Percentiles rank a stretch among this genome's conserved stretches.
Conservation (phyloP, 2,888 invertebrate species). For the Nineta flava region DNA sequence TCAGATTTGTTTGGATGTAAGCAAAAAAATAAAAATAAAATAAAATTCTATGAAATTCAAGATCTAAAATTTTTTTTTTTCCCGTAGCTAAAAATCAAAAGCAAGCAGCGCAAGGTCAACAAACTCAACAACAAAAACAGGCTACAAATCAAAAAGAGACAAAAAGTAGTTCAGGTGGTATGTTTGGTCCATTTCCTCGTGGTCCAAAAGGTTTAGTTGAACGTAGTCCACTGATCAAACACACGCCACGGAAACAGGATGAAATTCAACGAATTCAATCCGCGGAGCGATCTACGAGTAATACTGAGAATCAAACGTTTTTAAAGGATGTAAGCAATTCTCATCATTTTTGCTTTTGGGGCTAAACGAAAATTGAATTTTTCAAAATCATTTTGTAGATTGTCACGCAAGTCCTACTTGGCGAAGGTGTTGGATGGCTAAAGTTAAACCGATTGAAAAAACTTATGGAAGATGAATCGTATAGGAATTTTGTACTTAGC, state of each 20-base stretch:
- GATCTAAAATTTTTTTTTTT: background rate
- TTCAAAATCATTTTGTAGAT: constrained; percentile 32
- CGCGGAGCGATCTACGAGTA: constrained; percentile 55
- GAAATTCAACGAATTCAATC: constrained; percentile 51
- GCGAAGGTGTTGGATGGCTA: constrained; percentile 94
- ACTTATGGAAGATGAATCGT: constrained; percentile 97
- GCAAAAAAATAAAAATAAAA: background rate
- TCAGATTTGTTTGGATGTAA: constrained; percentile 80
- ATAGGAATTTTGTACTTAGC: constrained; percentile 87
- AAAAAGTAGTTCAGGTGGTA: constrained; percentile 33
- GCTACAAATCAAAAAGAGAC: constrained; percentile 29
- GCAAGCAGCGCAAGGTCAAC: constrained; percentile 13
- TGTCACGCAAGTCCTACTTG: constrained; percentile 67
- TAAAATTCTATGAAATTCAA: background rate
- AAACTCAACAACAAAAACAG: constrained; percentile 21
- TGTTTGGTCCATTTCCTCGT: constrained; percentile 61
- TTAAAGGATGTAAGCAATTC: constrained; percentile 60
- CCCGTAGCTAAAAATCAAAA: constrained; percentile 8
- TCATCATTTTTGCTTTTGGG: background rate
- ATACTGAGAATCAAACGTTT: constrained; percentile 85
- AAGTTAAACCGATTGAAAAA: constrained; percentile 84
- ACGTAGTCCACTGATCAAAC: constrained; percentile 75
- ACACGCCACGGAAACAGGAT: constrained; percentile 51
- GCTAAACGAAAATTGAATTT: no score
- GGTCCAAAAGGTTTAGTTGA: constrained; percentile 75